A percentile compares a stretch with the other conserved stretches of the same genome.
Conservation (phyloP, 2,113 vertebrate species). For the Excalfactoria chinensis region DNA sequence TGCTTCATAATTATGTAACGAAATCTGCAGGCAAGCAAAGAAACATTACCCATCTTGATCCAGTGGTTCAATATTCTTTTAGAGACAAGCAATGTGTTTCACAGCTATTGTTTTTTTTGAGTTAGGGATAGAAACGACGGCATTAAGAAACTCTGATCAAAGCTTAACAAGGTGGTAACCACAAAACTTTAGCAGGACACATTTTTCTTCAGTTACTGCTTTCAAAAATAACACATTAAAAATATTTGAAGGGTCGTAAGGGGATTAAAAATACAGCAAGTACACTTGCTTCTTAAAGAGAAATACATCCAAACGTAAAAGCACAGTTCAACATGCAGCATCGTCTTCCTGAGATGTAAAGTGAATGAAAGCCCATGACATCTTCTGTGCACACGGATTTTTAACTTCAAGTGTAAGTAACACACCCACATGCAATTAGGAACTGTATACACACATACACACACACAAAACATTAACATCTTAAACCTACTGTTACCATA, state of each 20-base stretch:
- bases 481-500: background rate
- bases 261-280: background rate
- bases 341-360: background rate
- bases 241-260: background rate
- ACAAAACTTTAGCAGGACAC: background rate
- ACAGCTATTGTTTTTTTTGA: background rate
- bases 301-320: background rate
- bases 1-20: slow-evolving; percentile 96
- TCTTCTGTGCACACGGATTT: fast-evolving
- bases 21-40: slow-evolving; percentile 83
- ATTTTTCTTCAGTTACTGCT: background rate
- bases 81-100: background rate
- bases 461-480: background rate
- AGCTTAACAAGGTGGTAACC: background rate
- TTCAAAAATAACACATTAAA: background rate
- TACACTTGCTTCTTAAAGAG: background rate
- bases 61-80: background rate
- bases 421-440: background rate
- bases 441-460: background rate
- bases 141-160: background rate
- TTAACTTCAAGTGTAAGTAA: background rate
- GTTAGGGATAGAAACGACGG: background rate
- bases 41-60: background rate
- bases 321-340: background rate
- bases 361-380: background rate